phyloP scores from a whole-genome alignment of 2,113 vertebrate genomes.

The Petroica traversi region DNA sequence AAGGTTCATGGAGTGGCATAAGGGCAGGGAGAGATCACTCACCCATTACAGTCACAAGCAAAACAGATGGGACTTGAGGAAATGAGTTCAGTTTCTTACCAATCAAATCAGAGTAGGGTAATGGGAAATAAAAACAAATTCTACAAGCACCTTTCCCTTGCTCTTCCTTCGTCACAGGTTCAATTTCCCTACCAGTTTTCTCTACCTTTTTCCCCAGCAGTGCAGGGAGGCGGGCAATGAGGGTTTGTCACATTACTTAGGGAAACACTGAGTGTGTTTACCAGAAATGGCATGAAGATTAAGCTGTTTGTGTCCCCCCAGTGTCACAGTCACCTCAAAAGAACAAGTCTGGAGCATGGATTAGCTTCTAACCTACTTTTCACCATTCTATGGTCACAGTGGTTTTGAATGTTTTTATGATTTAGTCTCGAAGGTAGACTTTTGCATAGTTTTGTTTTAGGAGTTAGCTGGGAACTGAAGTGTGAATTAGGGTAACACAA shows the following conservation, averaged over 20 bases:
- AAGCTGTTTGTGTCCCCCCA: background rate
- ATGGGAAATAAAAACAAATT: background rate
- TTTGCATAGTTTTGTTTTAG: background rate
- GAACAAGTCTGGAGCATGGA: background rate
- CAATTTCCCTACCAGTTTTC: background rate
- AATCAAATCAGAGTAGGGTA: background rate
- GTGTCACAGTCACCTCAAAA: background rate
- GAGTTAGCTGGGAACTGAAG: background rate
- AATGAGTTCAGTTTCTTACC: background rate
- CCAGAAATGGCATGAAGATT: background rate
- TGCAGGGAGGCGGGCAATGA: background rate
- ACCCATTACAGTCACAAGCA: rapidly evolving
- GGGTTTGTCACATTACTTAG: background rate
- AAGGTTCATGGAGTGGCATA: background rate
- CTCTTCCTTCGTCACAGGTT: background rate
- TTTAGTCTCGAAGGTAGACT: background rate
- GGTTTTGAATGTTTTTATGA: background rate
- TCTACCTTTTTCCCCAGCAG: background rate
- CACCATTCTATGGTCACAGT: background rate
- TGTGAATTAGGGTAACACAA: background rate
- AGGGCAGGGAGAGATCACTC: background rate
- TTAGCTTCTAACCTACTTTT: background rate
- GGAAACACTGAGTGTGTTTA: background rate
- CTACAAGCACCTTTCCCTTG: background rate
- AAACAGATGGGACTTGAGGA: background rate